Evolutionary conservation across 92 coral and sea anemone species (phyloP).

Genomic region (Chrysogorgia sp.): DNA sequence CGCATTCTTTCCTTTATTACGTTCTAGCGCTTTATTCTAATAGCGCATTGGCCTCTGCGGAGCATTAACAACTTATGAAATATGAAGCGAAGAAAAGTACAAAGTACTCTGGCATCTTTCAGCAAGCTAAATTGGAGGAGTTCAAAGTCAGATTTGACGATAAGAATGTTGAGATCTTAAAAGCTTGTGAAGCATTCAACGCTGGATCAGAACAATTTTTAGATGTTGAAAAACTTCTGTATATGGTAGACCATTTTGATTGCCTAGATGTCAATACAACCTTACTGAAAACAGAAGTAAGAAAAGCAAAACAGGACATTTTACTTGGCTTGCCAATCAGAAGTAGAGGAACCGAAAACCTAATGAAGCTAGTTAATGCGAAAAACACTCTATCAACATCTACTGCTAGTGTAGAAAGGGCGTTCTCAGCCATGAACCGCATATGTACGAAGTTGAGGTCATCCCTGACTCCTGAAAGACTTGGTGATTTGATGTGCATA

Average conservation of each 20-base stretch:
- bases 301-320: conserved; percentile 13
- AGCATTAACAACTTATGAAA: too few relatives aligned
- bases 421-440: conserved; percentile 34
- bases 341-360: conserved; percentile 18
- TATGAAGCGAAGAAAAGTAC: too few relatives aligned
- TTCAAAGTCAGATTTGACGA: conserved; percentile 12
- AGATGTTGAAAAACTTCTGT: conserved; percentile 35
- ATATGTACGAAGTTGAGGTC: conserved; percentile 33
- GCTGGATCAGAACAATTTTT: conserved; percentile 21
- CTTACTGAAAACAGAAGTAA: conserved; percentile 21
- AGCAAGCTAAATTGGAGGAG: conserved; percentile 1
- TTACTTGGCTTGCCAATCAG: conserved; percentile 8
- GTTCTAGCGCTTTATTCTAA: too few relatives aligned
- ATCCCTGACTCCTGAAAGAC: conserved; percentile 1
- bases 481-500: conserved; percentile 30
- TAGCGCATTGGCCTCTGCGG: too few relatives aligned
- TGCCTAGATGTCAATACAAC: conserved; percentile 14
- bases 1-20: too few relatives aligned
- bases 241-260: conserved; percentile 26
- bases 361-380: conserved; percentile 27
- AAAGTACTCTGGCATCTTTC: too few relatives aligned
- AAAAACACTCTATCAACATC: conserved; percentile 31
- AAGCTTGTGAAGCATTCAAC: conserved; percentile 11
- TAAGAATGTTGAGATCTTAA: conserved; percentile 12
- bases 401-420: conserved; percentile 22